These are phyloP conservation scores for Marasmarcha lunaedactyla DNA, from an alignment of 2,888 invertebrate genomes.

Conservation along the genomic window DNA sequence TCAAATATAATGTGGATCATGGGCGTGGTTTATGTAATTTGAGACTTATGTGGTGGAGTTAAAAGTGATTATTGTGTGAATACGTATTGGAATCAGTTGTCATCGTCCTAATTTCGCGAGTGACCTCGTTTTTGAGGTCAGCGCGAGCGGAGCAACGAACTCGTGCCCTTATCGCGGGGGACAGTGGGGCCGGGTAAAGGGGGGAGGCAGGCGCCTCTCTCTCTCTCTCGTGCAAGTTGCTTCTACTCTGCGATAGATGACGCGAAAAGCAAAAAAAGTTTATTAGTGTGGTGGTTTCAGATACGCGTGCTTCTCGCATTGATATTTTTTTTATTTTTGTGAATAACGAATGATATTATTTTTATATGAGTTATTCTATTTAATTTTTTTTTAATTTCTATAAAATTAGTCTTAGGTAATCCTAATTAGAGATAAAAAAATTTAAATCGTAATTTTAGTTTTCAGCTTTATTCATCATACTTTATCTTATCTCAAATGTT, in stretches of 20 bases:
- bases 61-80: constrained; percentile 39
- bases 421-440: no score
- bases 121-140: constrained; percentile 81
- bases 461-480: no score
- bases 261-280: no score
- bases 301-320: no score
- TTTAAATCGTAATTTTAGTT: no score
- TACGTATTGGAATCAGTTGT: constrained; percentile 61
- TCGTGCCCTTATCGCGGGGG: constrained; percentile 66
- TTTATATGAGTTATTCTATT: no score
- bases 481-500: no score
- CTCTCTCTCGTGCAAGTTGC: constrained; percentile 15
- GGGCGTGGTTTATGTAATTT: constrained; percentile 22
- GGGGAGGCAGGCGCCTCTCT: constrained; percentile 26
- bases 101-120: constrained; percentile 72
- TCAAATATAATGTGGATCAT: constrained; percentile 65
- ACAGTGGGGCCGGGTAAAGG: constrained; percentile 31
- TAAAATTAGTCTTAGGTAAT: no score
- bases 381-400: no score
- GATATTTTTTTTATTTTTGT: no score
- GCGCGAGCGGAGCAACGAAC: constrained; percentile 71
- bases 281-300: no score
- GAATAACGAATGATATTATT: no score
- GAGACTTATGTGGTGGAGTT: constrained; percentile 19
- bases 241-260: constrained; percentile 53